Evolutionary conservation across 2,888 invertebrate species (phyloP).

Genomic region (Xanthostigma xanthostigma): DNA sequence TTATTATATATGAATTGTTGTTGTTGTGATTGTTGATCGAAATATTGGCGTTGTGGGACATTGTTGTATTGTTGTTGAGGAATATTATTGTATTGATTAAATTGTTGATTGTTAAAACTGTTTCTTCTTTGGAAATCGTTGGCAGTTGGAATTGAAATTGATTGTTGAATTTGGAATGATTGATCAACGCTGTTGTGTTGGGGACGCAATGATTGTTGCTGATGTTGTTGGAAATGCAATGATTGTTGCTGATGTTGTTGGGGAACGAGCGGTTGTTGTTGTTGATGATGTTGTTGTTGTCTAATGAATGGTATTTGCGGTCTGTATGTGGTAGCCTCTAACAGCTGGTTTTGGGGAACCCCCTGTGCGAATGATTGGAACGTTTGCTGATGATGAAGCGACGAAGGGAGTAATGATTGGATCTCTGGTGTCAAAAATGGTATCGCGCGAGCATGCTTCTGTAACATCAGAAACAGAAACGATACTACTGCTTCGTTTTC

Average conservation of each 20-base stretch:
- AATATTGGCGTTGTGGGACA: conserved; percentile 11
- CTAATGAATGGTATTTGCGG: conserved; percentile 14
- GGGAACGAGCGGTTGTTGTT: conserved; percentile 11
- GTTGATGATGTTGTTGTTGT: conserved; percentile 9
- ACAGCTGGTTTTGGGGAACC: conserved; percentile 19
- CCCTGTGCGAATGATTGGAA: conserved; percentile 12
- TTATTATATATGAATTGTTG: not conserved
- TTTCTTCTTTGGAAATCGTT: conserved; percentile 2
- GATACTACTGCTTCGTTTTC: not conserved
- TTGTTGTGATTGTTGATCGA: not conserved
- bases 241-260: conserved; percentile 15
- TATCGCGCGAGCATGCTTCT: conserved; percentile 26
- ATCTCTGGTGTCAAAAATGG: conserved; percentile 12
- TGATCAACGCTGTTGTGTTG: conserved; percentile 9
- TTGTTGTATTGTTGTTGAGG: conserved; percentile 13
- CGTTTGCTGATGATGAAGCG: conserved; percentile 8
- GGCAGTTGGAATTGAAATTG: conserved; percentile 9
- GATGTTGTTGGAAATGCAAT: conserved; percentile 16
- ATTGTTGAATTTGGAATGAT: conserved; percentile 3
- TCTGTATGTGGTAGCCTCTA: conserved; percentile 30
- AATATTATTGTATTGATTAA: conserved; percentile 14
- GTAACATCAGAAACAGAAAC: conserved; percentile 24
- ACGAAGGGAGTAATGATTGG: conserved; percentile 2
- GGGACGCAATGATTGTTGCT: conserved; percentile 13
- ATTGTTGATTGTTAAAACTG: conserved; percentile 7